These are phyloP conservation scores for Physeter macrocephalus DNA, from an alignment of 2,113 vertebrate genomes.

Conservation along the genomic window DNA sequence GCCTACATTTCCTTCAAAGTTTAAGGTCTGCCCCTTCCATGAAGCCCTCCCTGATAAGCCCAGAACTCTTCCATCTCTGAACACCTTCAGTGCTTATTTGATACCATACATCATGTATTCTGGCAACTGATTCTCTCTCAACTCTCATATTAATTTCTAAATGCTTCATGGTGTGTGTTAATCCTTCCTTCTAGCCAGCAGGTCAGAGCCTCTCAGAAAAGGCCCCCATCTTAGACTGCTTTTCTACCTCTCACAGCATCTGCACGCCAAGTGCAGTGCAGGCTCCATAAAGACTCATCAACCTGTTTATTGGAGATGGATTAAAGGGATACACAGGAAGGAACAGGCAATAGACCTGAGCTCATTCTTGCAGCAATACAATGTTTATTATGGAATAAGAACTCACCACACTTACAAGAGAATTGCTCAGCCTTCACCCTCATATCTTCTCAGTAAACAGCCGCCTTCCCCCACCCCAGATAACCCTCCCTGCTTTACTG, in stretches of 20 bases:
- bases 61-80: neutral
- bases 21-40: neutral
- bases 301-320: neutral
- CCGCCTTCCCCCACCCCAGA: neutral
- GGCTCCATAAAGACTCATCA: neutral
- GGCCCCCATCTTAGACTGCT: neutral
- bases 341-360: neutral
- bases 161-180: neutral
- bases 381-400: neutral
- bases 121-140: neutral
- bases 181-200: neutral
- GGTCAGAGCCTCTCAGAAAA: neutral
- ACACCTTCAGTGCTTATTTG: neutral
- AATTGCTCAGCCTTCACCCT: neutral
- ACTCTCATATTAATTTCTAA: neutral
- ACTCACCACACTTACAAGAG: neutral
- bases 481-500: neutral
- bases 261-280: neutral
- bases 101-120: neutral
- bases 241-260: neutral
- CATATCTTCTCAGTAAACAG: neutral
- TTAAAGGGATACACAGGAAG: neutral
- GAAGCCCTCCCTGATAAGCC: neutral
- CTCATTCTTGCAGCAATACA: neutral
- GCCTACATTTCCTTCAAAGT: neutral